phyloP scores from a whole-genome alignment of 2,113 vertebrate species.

The Seriola aureovittata region DNA sequence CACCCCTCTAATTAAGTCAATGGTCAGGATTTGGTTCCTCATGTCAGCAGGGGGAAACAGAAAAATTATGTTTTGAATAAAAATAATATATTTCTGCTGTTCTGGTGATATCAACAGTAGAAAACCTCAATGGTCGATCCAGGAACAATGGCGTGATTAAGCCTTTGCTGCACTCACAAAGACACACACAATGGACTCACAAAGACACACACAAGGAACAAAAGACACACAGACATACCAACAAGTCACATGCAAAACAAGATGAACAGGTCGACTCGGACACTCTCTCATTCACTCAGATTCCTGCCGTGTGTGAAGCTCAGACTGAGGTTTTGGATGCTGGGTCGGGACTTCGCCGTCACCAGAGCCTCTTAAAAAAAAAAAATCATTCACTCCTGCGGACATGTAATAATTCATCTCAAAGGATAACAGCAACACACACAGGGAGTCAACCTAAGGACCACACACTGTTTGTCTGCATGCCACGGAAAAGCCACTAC shows the following conservation, averaged over 20 bases:
- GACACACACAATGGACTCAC: not conserved
- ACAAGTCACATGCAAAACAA: conserved; percentile 4
- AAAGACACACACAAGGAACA: not conserved
- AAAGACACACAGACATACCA: conserved; percentile 10
- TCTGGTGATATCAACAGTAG: conserved; percentile 32
- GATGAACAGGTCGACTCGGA: conserved; percentile 36
- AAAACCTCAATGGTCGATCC: conserved; percentile 25
- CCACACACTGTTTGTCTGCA: conserved; percentile 61
- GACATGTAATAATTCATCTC: conserved; percentile 37
- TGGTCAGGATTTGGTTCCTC: conserved; percentile 51
- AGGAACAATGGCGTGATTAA: conserved; percentile 36
- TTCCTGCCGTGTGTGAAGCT: conserved; percentile 45
- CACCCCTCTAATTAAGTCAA: conserved; percentile 82
- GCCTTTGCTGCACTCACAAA: conserved; percentile 3
- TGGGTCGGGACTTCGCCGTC: conserved; percentile 46
- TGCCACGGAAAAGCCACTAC: conserved; percentile 44
- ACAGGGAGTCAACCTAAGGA: conserved; percentile 43
- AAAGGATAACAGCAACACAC: conserved; percentile 41
- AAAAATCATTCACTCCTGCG: conserved; percentile 57
- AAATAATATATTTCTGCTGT: conserved; percentile 42
- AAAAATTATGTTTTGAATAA: conserved; percentile 40
- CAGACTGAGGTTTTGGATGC: conserved; percentile 62
- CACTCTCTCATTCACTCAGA: conserved; percentile 31
- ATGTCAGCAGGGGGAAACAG: conserved; percentile 45
- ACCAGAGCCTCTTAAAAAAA: conserved; percentile 71